phyloP scores from a whole-genome alignment of 2,113 vertebrate genomes.

The Oryzias melastigma region DNA sequence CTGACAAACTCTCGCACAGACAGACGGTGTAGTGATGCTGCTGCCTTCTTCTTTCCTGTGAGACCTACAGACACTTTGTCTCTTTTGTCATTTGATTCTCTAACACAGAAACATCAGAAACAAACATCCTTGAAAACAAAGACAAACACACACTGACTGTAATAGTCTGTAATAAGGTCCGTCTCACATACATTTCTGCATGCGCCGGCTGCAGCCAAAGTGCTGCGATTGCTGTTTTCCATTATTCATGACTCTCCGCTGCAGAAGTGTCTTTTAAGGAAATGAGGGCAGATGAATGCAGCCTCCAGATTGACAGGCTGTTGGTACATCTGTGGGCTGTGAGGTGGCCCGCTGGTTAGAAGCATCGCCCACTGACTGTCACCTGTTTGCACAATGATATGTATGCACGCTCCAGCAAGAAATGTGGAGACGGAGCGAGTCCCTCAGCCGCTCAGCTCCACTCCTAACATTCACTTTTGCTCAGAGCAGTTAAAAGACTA shows the following conservation, averaged over 20 bases:
- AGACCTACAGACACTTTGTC: conserved; percentile 30
- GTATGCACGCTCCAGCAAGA: neutral
- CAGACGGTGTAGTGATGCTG: conserved; percentile 3
- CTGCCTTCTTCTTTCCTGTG: conserved; percentile 26
- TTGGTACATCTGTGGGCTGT: conserved; percentile 11
- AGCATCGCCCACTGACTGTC: conserved; percentile 15
- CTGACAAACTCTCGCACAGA: too few relatives aligned
- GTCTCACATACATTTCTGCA: conserved; percentile 24
- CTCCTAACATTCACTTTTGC: neutral
- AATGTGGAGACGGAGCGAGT: conserved; percentile 1
- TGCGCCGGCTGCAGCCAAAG: conserved; percentile 11
- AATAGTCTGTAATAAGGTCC: conserved; percentile 34
- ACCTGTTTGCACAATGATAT: conserved; percentile 14
- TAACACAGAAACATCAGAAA: conserved; percentile 9
- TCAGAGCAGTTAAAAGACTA: conserved; percentile 2
- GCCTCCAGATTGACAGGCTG: conserved; percentile 15
- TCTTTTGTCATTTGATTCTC: conserved; percentile 44
- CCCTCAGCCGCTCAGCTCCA: neutral
- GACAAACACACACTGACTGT: conserved; percentile 8
- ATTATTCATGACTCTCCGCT: conserved; percentile 40
- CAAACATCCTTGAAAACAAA: conserved; percentile 18
- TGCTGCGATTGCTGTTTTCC: conserved; percentile 33
- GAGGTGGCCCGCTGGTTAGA: conserved; percentile 11
- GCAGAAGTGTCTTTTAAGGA: conserved; percentile 29
- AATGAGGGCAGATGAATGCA: conserved; percentile 44